Percentiles rank a stretch among this genome's conserved stretches.
These are phyloP conservation scores for Myotis lucifugus DNA, from an alignment of 2,113 vertebrate genomes.

Conservation along the genomic window DNA sequence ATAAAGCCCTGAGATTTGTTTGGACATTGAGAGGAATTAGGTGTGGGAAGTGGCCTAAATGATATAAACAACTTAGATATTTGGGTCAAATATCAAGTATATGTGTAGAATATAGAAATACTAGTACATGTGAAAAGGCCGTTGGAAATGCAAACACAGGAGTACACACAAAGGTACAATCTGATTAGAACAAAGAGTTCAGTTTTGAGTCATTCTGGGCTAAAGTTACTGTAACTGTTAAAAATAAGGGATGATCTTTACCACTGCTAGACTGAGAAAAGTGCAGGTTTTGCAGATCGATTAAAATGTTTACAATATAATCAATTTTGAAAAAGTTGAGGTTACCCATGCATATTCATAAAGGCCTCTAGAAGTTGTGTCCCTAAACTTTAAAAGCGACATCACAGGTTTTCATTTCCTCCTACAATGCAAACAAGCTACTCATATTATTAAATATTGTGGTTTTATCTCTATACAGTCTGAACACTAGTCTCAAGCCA, in stretches of 20 bases:
- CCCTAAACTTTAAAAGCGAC: background rate
- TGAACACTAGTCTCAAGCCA: background rate
- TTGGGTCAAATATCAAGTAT: background rate
- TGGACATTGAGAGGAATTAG: background rate
- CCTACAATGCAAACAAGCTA: background rate
- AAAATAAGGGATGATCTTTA: background rate
- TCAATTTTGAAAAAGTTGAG: background rate
- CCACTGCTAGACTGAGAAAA: background rate
- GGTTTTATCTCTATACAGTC: background rate
- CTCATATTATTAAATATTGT: background rate
- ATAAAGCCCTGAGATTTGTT: background rate
- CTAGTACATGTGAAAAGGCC: background rate
- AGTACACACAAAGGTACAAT: background rate
- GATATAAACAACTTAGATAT: background rate
- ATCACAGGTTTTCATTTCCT: background rate
- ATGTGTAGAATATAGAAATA: background rate
- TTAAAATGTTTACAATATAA: background rate
- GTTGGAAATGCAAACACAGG: background rate
- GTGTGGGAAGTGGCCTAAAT: background rate
- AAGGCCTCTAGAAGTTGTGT: background rate
- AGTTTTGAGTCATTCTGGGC: background rate
- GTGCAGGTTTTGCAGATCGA: background rate
- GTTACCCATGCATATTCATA: background rate
- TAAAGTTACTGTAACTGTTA: background rate
- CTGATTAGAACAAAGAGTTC: background rate